Evolutionary conservation across 2,113 vertebrate genomes (phyloP).

Genomic region (Tiliqua scincoides): DNA sequence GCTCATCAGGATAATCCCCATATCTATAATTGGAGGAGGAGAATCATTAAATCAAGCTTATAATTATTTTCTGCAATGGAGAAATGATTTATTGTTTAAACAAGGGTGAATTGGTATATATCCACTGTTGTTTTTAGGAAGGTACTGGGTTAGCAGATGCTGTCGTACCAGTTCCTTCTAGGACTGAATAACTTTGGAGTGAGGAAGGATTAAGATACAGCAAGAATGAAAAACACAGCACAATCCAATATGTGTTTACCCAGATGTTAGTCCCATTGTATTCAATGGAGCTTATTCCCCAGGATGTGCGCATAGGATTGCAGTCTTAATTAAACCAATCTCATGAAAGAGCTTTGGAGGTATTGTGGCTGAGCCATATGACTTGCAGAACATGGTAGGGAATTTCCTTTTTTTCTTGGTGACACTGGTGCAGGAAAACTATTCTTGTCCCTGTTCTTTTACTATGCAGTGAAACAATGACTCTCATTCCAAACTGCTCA

Average conservation of each 20-base stretch:
- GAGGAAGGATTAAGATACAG: not conserved
- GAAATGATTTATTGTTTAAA: conserved; percentile 32
- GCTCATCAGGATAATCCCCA: not conserved
- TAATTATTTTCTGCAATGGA: conserved; percentile 29
- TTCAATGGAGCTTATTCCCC: not conserved
- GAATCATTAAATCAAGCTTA: not conserved
- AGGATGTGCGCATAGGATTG: no score
- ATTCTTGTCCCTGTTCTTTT: not conserved
- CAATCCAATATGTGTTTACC: not conserved
- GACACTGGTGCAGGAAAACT: not conserved
- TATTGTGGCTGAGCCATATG: not conserved
- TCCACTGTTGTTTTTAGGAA: rapidly evolving
- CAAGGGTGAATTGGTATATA: not conserved
- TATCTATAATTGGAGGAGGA: not conserved
- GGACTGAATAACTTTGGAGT: not conserved
- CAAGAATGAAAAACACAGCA: not conserved
- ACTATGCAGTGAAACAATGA: not conserved
- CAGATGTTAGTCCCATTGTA: not conserved
- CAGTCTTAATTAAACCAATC: no score
- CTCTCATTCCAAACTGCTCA: not conserved
- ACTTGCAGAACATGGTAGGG: not conserved
- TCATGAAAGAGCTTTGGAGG: not conserved
- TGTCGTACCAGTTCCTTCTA: not conserved
- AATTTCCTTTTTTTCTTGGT: not conserved
- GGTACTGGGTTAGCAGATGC: not conserved